Base-by-base conservation (phyloP, 2,888 invertebrate species). In the Amorpha juglandis region DNA sequence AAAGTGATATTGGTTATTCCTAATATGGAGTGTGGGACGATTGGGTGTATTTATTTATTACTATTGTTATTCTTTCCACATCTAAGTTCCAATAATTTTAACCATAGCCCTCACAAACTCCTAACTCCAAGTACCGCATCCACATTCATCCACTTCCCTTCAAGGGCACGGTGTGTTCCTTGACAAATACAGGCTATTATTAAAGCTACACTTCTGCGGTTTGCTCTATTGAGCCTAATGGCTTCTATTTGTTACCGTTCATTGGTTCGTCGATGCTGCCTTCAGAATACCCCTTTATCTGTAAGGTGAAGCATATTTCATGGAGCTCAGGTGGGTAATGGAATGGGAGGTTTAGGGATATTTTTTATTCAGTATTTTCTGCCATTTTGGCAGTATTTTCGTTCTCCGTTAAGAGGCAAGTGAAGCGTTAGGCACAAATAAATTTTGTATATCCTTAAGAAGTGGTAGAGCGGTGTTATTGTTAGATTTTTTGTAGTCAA, bases 131-230 rank as follows among this genome's bases (percentile, higher is more conserved):
- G 9, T 38, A 27, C 48, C 63, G 27, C 16, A 63, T 63, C 63
- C 63, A 63, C 6, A 47, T 6, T 9, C 8, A 19, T 11, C 12
- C 47, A 19, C 47, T 8, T 42, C n/a, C 1, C 6, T 14, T 21
- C 27, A 9, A 45, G 35, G 11, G 6, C 21, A 12, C 8, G 19
- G 9, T 38, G 19, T 19, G 35, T 38, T 14, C 6, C 63, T 38
- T 63, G 63, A 63, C 63, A 35, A 63, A 63, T 63, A 38, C 19
- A 19, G 38, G n/a, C 63, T 19, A 63, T 63, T 63, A 63, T 63
- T 50, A 38, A 50, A 63, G 63, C 50, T 51, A 63, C 63, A 58
- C 58, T 58, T 38, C 12, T 42, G 58, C 42, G 50, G 63, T 16
- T 35, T 48, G 63, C 27, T 50, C 63, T 63, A 63, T 63, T 63